phyloP scores from a whole-genome alignment of 92 coral and sea anemone species.

The Parazoanthus atlanticus region DNA sequence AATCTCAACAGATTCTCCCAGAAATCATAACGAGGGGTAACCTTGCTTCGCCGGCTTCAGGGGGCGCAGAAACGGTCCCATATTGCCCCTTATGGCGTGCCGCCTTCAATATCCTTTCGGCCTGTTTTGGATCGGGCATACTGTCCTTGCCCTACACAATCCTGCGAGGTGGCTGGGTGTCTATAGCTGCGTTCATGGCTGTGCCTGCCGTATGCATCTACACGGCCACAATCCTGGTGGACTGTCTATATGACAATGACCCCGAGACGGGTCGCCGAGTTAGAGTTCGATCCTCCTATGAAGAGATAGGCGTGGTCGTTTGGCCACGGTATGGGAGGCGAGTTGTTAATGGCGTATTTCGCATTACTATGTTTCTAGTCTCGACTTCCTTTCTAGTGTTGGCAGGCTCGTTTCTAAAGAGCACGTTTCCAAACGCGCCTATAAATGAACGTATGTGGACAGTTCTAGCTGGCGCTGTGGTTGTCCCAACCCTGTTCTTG shows the following conservation, averaged over 20 bases:
- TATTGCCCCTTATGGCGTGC: slow-evolving; percentile 20
- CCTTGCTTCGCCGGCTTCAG: neutral
- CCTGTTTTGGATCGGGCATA: slow-evolving; percentile 14
- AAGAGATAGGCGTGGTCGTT: slow-evolving; percentile 25
- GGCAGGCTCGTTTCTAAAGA: slow-evolving; percentile 28
- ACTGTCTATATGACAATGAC: slow-evolving; percentile 22
- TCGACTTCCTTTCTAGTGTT: slow-evolving; percentile 27
- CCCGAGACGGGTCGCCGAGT: slow-evolving; percentile 19
- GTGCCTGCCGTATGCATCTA: slow-evolving; percentile 16
- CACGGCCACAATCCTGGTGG: slow-evolving; percentile 15
- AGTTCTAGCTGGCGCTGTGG: slow-evolving; percentile 23
- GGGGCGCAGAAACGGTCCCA: neutral
- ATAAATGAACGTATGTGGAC: slow-evolving; percentile 24
- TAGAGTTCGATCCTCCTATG: slow-evolving; percentile 13
- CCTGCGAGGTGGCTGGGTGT: slow-evolving; percentile 20
- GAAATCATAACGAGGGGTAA: neutral
- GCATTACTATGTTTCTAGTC: neutral
- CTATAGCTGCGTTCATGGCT: neutral
- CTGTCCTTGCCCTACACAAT: slow-evolving; percentile 32
- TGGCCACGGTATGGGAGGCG: slow-evolving; percentile 28
- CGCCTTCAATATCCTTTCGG: slow-evolving; percentile 12
- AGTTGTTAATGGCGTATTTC: neutral
- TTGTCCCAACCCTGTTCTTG: slow-evolving; percentile 21
- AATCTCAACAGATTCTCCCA: neutral
- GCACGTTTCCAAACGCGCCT: slow-evolving; percentile 19